Evolutionary conservation across 2,888 invertebrate species (phyloP), one percentile per base, ranked within the genome.

Genomic region (Geotrupes spiniger): DNA sequence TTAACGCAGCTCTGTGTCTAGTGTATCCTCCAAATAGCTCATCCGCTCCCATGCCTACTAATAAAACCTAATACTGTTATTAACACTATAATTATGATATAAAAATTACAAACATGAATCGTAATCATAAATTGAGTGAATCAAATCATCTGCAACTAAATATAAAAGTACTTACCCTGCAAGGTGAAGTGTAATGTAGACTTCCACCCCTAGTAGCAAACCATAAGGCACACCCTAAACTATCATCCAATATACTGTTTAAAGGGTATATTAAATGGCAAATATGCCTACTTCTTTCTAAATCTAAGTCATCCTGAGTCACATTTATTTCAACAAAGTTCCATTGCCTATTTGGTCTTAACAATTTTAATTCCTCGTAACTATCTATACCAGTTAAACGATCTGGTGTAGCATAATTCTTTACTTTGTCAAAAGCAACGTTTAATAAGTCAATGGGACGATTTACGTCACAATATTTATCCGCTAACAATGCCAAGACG

Each of bases 1-100:
- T 80, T 48, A 81, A 83, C 2, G 83, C 83, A 57, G 84, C 87
- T 61, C 93, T 79, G 67, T 98, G 96, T 50, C 94, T 80, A 26
- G 85, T 85, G 68, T 98, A 98, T 1, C 98, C 98, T 39, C 92
- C 96, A 67, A 98, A 88, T 53, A 97, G 78, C 75, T 99, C 99
- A 78, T 99, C 99, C 1, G 98, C 97, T 4, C 98, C 98, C 77
- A 92, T 92, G 26, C 98, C 98, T 60, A 90, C 75, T 56, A 96
- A 71, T 50, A 94, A 73, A 12, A 93, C 80, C 89, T 89, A 44
- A 21, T 40, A 31, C 6, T 21, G 21, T 21, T 21, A 4, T 21
- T 21, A 21, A 4, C 6, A 21, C 3, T 21, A 6, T 21, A 21
- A 21, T 21, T 3, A 21, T 21, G 6, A 3, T 4, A 21, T 21